Evolutionary conservation across 1,140 invertebrate species (phyloP).

Genomic region (Gryllus bimaculatus): DNA sequence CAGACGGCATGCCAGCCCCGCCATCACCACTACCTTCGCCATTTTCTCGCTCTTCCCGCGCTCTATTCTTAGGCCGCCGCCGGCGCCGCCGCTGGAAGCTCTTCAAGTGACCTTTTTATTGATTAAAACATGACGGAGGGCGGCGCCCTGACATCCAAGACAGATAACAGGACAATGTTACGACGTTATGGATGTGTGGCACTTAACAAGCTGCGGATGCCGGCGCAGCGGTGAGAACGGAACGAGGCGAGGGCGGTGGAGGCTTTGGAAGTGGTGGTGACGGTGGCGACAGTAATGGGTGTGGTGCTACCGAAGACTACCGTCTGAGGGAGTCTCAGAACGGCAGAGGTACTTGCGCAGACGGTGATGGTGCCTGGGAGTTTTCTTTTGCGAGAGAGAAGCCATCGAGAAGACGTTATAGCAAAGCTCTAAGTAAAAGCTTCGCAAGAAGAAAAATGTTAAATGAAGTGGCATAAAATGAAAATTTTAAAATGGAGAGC

Average conservation of each 20-base stretch:
- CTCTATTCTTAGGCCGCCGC: not conserved
- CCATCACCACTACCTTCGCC: no score
- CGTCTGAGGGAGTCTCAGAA: no score
- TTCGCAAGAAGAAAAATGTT: no score
- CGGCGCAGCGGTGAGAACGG: not conserved
- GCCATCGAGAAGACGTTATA: no score
- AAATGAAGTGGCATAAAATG: no score
- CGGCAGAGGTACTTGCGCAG: no score
- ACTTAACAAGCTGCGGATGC: not conserved
- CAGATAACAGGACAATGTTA: slow-evolving; percentile 4
- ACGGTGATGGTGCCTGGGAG: no score
- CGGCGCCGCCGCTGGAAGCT: not conserved
- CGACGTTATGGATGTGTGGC: not conserved
- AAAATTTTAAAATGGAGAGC: no score
- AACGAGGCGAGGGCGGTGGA: not conserved
- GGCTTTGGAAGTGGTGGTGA: not conserved
- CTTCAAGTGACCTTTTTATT: not conserved
- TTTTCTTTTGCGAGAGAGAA: no score
- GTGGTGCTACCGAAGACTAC: not conserved
- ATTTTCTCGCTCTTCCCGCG: not conserved
- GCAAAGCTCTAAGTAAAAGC: no score
- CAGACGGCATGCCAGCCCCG: no score
- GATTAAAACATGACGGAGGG: not conserved
- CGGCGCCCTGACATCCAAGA: not conserved
- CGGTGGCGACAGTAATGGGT: not conserved